Evolutionary conservation across 2,888 invertebrate genomes (phyloP).

Genomic region (Gonocerus acuteangulatus): DNA sequence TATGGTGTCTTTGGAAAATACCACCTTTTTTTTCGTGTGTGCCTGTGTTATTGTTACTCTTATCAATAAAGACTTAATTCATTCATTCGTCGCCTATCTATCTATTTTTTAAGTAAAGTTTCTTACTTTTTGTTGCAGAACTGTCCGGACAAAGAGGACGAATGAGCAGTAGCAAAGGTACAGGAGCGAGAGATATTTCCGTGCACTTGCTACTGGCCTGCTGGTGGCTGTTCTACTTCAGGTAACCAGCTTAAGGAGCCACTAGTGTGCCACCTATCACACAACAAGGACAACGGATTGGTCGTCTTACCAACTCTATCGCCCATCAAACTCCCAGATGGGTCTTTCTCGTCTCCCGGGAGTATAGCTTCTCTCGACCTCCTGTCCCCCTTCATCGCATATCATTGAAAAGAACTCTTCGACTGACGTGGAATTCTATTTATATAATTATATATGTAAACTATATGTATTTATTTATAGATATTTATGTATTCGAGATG

Average conservation of each 20-base stretch:
- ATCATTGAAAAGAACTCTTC: conserved; percentile 17
- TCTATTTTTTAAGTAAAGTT: no score
- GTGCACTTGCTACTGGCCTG: conserved; percentile 4
- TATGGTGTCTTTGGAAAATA: no score
- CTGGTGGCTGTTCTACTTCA: conserved; percentile 19
- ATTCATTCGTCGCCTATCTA: no score
- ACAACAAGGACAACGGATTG: no score
- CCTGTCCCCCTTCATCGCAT: conserved; percentile 1
- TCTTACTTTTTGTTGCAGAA: background rate
- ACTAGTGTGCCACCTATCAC: background rate
- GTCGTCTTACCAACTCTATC: no score
- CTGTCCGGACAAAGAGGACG: conserved; percentile 11
- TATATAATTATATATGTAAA: background rate
- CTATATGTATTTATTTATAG: no score
- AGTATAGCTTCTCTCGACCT: background rate
- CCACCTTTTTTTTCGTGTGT: no score
- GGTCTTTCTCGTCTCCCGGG: no score
- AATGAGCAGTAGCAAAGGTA: background rate
- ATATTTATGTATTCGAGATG: no score
- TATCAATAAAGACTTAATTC: no score
- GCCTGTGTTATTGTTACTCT: no score
- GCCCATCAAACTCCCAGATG: no score
- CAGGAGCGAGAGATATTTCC: background rate
- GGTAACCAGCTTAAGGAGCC: background rate
- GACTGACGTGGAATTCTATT: conserved; percentile 13